These are phyloP conservation scores for Dromococcyx pavoninus DNA, from an alignment of 2,797 vertebrate genomes.

Conservation along the genomic window DNA sequence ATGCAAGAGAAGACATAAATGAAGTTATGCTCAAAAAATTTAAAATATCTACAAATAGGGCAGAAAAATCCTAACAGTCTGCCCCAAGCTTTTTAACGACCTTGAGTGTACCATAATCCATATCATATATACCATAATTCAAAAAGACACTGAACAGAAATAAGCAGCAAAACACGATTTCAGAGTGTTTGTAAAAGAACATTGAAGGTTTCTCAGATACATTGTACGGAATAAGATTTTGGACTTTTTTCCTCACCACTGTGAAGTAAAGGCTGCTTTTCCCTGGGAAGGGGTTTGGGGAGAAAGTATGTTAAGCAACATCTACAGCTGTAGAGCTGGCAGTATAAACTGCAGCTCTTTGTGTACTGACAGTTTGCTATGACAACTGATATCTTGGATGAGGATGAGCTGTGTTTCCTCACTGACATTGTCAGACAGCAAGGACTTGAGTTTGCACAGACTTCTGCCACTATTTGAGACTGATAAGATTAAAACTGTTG, in stretches of 20 bases:
- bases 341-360: not conserved
- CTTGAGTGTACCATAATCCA: not conserved
- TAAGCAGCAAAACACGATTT: not conserved
- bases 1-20: not conserved
- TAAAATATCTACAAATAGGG: not conserved
- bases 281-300: not conserved
- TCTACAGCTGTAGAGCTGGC: not conserved
- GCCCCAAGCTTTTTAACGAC: not conserved
- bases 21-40: not conserved
- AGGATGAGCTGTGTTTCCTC: constrained; percentile 13
- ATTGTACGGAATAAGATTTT: not conserved
- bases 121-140: not conserved
- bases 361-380: not conserved
- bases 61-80: not conserved
- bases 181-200: not conserved
- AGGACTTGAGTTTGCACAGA: constrained; percentile 6
- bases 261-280: not conserved
- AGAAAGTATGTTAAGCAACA: not conserved
- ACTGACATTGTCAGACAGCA: constrained; percentile 29
- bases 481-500: constrained; percentile 4
- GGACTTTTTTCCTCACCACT: not conserved
- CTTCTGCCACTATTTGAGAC: not conserved
- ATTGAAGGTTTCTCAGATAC: not conserved
- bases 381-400: constrained; percentile 27
- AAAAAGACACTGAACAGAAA: not conserved